Conservation (phyloP, 92 coral and sea anemone species). For the Epizoanthus fatuus region DNA sequence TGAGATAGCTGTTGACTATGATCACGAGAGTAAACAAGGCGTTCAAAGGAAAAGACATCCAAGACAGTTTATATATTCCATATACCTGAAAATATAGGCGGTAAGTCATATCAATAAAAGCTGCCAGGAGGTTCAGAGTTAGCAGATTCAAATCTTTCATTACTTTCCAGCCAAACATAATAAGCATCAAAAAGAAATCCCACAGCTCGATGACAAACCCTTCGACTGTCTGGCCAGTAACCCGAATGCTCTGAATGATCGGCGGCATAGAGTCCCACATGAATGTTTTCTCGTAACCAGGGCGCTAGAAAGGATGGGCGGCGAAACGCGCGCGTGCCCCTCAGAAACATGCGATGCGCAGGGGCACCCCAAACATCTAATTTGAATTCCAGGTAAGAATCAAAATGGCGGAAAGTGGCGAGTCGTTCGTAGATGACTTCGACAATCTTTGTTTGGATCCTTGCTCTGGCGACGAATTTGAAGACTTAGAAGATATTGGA, state of each 20-base stretch:
- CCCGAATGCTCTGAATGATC: conserved; percentile 68
- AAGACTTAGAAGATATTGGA: too few relatives aligned
- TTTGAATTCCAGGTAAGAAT: too few relatives aligned
- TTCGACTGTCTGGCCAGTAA: conserved; percentile 57
- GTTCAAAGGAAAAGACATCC: conserved; percentile 71
- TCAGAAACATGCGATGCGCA: too few relatives aligned
- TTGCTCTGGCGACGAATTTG: too few relatives aligned
- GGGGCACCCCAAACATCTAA: too few relatives aligned
- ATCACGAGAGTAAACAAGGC: conserved; percentile 51
- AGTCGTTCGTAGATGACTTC: too few relatives aligned
- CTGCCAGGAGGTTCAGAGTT: conserved; percentile 68
- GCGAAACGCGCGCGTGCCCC: too few relatives aligned
- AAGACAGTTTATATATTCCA: conserved; percentile 64
- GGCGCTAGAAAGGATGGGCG: too few relatives aligned
- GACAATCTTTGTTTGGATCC: too few relatives aligned
- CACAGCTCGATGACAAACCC: conserved; percentile 72
- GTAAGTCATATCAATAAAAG: conserved; percentile 66
- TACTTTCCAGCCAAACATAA: conserved; percentile 58
- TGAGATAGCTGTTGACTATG: conserved; percentile 52
- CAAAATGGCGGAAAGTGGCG: too few relatives aligned
- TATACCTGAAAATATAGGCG: conserved; percentile 62
- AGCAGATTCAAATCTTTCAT: conserved; percentile 74
- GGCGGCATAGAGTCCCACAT: conserved; percentile 64
- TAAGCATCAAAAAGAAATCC: conserved; percentile 60
- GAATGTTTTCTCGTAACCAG: conserved; percentile 37